phyloP scores from a whole-genome alignment of 1,140 invertebrate genomes.

The Drepana arcuata region DNA sequence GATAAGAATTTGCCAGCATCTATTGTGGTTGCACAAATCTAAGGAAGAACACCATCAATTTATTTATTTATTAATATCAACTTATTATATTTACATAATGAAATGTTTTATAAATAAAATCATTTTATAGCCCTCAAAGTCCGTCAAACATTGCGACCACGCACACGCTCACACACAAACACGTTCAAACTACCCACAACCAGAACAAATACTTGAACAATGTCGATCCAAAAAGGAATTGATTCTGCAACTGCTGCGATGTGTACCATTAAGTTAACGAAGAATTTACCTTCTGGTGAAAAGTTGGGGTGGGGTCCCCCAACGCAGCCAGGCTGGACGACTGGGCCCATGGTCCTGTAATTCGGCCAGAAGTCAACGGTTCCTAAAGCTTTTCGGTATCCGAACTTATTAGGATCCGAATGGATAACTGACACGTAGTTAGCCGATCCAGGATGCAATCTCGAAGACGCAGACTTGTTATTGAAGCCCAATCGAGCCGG shows the following conservation, averaged over 20 bases:
- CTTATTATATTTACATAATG: no score
- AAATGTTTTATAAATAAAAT: no score
- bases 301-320: constrained; percentile 20
- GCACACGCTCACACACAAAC: no score
- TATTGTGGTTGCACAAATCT: constrained; percentile 57
- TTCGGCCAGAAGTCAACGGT: constrained; percentile 59
- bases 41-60: constrained; percentile 16
- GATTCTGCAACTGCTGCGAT: no score
- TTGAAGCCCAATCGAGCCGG: constrained; percentile 42
- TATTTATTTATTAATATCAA: no score
- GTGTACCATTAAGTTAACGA: no score
- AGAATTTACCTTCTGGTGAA: constrained; percentile 36
- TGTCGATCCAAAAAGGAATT: no score
- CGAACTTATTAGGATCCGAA: constrained; percentile 48
- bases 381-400: constrained; percentile 23
- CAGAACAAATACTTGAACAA: no score
- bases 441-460: constrained; percentile 36
- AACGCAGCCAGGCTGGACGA: constrained; percentile 44
- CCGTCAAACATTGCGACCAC: no score
- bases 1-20: constrained; percentile 38
- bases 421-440: constrained; percentile 38
- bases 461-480: constrained; percentile 18
- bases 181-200: no score
- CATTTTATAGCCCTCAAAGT: no score
- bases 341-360: constrained; percentile 20